A percentile compares a stretch with the other conserved stretches of the same genome.
Evolutionary conservation across 2,113 vertebrate genomes (phyloP).

Genomic region (Phocoena sinus): DNA sequence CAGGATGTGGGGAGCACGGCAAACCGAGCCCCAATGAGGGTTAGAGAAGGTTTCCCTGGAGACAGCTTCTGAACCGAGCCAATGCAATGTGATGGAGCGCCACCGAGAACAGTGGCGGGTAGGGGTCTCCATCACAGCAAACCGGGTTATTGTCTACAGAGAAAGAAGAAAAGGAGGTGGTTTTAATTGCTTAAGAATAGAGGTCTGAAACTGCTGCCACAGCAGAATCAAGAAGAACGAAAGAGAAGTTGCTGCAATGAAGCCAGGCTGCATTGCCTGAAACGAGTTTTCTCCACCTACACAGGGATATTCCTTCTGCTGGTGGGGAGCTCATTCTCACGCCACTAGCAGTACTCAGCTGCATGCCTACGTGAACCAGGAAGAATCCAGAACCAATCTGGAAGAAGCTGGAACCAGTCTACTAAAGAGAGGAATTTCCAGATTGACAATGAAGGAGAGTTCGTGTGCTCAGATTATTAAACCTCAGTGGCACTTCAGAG

Average conservation of each 20-base stretch:
- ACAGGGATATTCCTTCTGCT: not conserved
- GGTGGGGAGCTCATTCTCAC: not conserved
- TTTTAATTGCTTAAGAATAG: not conserved
- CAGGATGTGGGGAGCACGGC: not conserved
- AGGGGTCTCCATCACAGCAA: not conserved
- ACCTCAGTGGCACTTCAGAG: not conserved
- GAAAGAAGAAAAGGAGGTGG: not conserved
- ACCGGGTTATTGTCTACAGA: not conserved
- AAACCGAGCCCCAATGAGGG: fast-evolving
- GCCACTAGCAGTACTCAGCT: not conserved
- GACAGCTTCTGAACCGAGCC: not conserved
- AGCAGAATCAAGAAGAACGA: not conserved
- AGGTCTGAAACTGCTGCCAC: not conserved
- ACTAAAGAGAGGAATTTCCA: too few relatives aligned
- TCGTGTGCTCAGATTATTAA: not conserved
- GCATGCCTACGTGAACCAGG: not conserved
- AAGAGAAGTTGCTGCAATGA: not conserved
- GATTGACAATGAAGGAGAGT: not conserved
- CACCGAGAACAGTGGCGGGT: too few relatives aligned
- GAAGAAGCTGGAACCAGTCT: not conserved
- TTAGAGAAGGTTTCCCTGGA: not conserved
- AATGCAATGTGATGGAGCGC: too few relatives aligned
- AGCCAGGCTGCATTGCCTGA: not conserved
- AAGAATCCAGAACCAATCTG: not conserved
- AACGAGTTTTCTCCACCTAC: not conserved